These are phyloP conservation scores for Hyles euphorbiae DNA, from an alignment of 1,140 invertebrate genomes.

Conservation along the genomic window DNA sequence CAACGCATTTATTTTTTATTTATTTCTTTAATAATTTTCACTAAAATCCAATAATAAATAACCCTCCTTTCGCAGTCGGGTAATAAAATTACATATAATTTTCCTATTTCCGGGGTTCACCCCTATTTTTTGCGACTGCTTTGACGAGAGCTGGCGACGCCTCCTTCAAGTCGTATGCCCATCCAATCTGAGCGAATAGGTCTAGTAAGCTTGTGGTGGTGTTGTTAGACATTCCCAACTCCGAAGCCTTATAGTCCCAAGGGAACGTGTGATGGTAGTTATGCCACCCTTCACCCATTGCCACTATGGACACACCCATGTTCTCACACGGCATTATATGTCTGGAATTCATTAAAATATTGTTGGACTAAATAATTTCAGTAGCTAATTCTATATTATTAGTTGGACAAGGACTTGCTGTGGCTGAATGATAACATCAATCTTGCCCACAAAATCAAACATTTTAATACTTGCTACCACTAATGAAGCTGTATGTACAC, in stretches of 20 bases:
- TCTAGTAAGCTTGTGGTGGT: constrained; percentile 81
- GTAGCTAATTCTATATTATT: too few relatives aligned
- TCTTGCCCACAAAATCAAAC: too few relatives aligned
- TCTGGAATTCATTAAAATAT: constrained; percentile 61
- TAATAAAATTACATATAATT: too few relatives aligned
- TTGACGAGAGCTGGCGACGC: constrained; percentile 77
- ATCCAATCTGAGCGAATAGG: constrained; percentile 82
- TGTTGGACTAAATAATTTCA: too few relatives aligned
- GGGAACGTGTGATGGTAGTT: constrained; percentile 96
- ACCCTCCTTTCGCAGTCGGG: too few relatives aligned
- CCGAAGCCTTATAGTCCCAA: constrained; percentile 87
- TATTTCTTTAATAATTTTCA: too few relatives aligned
- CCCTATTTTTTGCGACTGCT: constrained; percentile 62
- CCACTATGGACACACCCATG: constrained; percentile 76
- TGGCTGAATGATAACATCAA: too few relatives aligned
- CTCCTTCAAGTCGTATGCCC: constrained; percentile 86
- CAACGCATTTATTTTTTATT: too few relatives aligned
- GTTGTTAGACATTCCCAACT: constrained; percentile 77
- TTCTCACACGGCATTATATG: constrained; percentile 81
- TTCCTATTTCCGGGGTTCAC: constrained; percentile 18
- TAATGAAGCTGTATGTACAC: too few relatives aligned
- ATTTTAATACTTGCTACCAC: too few relatives aligned
- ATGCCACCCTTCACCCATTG: constrained; percentile 86
- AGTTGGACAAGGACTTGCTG: too few relatives aligned
- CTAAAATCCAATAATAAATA: too few relatives aligned